phyloP scores from a whole-genome alignment of 92 coral and sea anemone species.

The Diadumene lineata region DNA sequence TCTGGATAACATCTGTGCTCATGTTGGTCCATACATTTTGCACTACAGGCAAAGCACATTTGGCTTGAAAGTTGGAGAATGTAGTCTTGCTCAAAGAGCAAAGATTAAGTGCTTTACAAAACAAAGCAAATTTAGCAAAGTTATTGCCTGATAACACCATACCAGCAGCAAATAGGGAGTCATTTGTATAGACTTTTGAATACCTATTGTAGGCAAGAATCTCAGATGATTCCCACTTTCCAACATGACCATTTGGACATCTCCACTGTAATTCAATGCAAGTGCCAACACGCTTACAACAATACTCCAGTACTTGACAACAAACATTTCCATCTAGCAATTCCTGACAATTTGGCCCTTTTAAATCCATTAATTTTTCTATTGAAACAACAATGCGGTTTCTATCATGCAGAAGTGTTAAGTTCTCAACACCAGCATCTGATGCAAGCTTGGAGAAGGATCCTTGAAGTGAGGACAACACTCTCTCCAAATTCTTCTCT shows the following conservation, averaged over 20 bases:
- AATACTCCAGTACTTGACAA: neutral
- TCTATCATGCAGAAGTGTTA: conserved; percentile 10
- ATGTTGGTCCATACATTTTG: conserved; percentile 1
- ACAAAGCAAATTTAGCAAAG: conserved; percentile 1
- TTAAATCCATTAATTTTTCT: conserved; percentile 32
- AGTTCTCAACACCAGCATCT: conserved; percentile 4
- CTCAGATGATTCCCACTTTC: conserved; percentile 4
- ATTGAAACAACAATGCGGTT: conserved; percentile 39
- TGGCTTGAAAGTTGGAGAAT: neutral
- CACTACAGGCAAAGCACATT: conserved; percentile 1
- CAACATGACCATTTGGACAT: neutral
- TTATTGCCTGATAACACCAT: conserved; percentile 2
- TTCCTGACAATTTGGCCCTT: conserved; percentile 24
- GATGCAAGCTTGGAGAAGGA: neutral
- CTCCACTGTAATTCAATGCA: neutral
- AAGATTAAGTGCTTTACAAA: conserved; percentile 1
- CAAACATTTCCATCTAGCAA: neutral
- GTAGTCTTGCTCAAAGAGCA: neutral
- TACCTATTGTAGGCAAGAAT: neutral
- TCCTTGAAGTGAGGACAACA: neutral
- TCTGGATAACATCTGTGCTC: neutral
- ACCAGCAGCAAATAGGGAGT: neutral
- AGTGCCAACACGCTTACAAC: neutral
- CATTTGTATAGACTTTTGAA: neutral
- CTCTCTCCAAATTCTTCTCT: neutral